Base-by-base conservation (phyloP, 2,888 invertebrate species). In the Chirona hameri region DNA sequence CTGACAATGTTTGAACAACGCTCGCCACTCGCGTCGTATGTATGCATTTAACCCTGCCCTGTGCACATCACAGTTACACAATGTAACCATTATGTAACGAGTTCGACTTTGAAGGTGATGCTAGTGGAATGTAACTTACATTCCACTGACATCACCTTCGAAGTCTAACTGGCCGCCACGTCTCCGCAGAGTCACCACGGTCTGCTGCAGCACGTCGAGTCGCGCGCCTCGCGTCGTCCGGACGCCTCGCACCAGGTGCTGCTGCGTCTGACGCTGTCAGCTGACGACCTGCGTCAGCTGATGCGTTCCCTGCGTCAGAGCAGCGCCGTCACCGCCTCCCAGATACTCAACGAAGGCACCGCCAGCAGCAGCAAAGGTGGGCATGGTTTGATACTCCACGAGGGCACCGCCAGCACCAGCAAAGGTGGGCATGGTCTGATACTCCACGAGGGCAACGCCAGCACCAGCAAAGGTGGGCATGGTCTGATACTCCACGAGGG, bases 391-490 rank as follows among this genome's bases (percentile, higher is more conserved):
- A 76, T 76, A 12, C 76, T 76, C n/a, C n/a, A 24, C 39, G 24
- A 76, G 46, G 24, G 24, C 24, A 1, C 76, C 24, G 76, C 24
- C 76, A 76, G 93, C 88, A 95, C 97, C 88, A 95, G 97, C 92
- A 91, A 93, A 31, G 92, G 94, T 84, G 91, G 92, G 39, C 46
- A 76, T 83, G 96, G 97, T n/a, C n/a, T n/a, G n/a, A n/a, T n/a
- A n/a, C n/a, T n/a, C n/a, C n/a, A n/a, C n/a, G n/a, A n/a, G n/a
- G n/a, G n/a, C n/a, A 90, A 97, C 81, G 90, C 96, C 84, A 93
- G 93, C 86, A 90, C 97, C 85, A 93, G 96, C 86, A 93, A 95
- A 87, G 92, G 94, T 84, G 91, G 98, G 83, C 92, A 96, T 83
- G 96, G 97, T n/a, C n/a, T n/a, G 39, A 76, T 76, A 15, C 76